Conservation (phyloP, 1,140 invertebrate species). For the Tyrophagus putrescentiae region DNA sequence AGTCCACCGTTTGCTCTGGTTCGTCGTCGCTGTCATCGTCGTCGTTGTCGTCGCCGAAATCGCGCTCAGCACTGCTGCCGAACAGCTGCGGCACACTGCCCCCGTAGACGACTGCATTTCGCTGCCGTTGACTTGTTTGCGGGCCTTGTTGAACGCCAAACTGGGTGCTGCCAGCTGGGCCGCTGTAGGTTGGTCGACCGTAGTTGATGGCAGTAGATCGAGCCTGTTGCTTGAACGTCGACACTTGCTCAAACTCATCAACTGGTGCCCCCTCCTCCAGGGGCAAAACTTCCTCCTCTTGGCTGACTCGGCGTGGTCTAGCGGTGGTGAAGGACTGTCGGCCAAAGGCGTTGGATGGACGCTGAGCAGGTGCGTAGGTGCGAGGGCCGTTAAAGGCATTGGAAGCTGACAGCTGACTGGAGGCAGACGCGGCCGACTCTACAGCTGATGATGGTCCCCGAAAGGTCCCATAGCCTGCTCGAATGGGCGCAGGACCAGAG, state of each 20-base stretch:
- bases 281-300: not conserved
- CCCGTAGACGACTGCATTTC: not conserved
- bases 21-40: too few species aligned
- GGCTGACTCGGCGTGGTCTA: too few species aligned
- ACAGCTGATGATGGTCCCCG: not conserved
- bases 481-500: not conserved
- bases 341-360: not conserved
- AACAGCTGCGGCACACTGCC: conserved; percentile 6
- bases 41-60: too few species aligned
- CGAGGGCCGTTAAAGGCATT: not conserved
- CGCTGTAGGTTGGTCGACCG: not conserved
- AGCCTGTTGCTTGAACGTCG: not conserved
- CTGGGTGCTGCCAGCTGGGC: not conserved
- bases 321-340: too few species aligned
- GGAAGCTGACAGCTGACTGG: not conserved
- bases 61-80: too few species aligned
- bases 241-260: too few species aligned
- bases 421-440: not conserved
- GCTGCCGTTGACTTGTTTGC: not conserved
- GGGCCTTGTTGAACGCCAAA: not conserved
- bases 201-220: not conserved
- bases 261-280: not conserved
- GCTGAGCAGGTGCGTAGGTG: not conserved
- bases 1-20: too few species aligned
- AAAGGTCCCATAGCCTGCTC: not conserved